Evolutionary conservation across 2,888 invertebrate species (phyloP), one percentile per base, ranked within the genome.

Genomic region (Drosophila ustulata): DNA sequence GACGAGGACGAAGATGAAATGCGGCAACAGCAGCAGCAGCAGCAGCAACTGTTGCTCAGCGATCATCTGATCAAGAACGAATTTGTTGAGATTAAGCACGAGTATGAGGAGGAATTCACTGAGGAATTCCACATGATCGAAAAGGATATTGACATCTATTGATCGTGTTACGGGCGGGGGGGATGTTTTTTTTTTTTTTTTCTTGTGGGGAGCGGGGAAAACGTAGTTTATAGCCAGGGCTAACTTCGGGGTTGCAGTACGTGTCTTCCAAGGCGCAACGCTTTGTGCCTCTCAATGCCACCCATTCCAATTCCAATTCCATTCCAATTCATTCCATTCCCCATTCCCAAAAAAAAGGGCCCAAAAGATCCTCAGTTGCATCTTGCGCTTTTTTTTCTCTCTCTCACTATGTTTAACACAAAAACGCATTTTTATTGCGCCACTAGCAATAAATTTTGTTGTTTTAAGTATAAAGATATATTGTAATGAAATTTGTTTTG

Each of bases 61-160:
- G 71, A 69, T 66, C 71, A 76, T 34, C 61, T 82, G 65, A 76
- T 75, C 30, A 83, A 87, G 57, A 61, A 75, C 55, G 87, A 87
- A 63, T 84, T 69, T 72, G 59, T 71, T 71, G 75, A 82, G 63
- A 77, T 82, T 55, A 80, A 80, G 71, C 53, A 82, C 51, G 78
- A 80, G 46, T 78, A 81, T 45, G 80, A 88, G 43, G 81, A 86
- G 46, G 78, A 88, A 4, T 88, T 55, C 34, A 64, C 79, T 9
- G 82, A 80, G 45, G 78, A 86, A 0, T 88, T 47, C 66, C 78
- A 78, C 4, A 72, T 89, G 26, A 78, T 88, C n/a, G 90, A 89
- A 47, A 88, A 86, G 52, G 75, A 81, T 55, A 84, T 89, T n/a
- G 84, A 90, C 26, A 50, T 90, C 67, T 89, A 88, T 67, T 89